Evolutionary conservation across 2,888 invertebrate species (phyloP), one percentile per base, ranked within the genome.

Genomic region (Cancer borealis): DNA sequence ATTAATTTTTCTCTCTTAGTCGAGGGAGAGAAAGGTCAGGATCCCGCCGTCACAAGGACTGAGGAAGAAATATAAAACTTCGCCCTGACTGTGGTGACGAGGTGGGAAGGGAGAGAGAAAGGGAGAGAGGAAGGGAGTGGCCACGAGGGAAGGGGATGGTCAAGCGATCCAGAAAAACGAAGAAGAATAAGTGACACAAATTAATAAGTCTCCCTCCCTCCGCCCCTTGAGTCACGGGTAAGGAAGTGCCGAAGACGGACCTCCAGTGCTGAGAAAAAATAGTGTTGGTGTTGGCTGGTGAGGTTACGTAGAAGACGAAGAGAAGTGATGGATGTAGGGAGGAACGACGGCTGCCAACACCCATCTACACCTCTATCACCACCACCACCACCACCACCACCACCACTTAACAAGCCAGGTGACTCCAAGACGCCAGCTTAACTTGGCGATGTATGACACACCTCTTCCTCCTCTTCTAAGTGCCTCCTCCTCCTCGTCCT

Each of bases 1-100:
- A 79, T 79, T 79, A 79, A 79, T 79, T 79, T 79, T 79, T 79
- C 26, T 26, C 73, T 26, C 73, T 26, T 79, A 26, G 73, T 79
- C 73, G 73, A 26, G 26, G 73, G n/a, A 60, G 60, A 79, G 73
- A 79, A 79, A 79, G 73, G 73, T 79, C 73, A 79, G 73, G 73
- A 73, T 73, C 73, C 21, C 73, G 73, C n/a, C 73, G 73, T 26
- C 73, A n/a, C n/a, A 21, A 26, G 26, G 73, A 79, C n/a, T n/a
- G 10, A n/a, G 30, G 26, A 26, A 79, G n/a, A 79, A n/a, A 79
- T 79, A 79, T 26, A 79, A 79, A 79, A 79, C 73, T 79, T 54
- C 26, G 26, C 21, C 60, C 60, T 60, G 60, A 60, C 60, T 60
- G 49, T 49, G 60, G 60, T 60, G 60, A 60, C 73, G 26, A 79